Base-by-base conservation (phyloP, 1,140 invertebrate species). In the Drosophila kanapiae region DNA sequence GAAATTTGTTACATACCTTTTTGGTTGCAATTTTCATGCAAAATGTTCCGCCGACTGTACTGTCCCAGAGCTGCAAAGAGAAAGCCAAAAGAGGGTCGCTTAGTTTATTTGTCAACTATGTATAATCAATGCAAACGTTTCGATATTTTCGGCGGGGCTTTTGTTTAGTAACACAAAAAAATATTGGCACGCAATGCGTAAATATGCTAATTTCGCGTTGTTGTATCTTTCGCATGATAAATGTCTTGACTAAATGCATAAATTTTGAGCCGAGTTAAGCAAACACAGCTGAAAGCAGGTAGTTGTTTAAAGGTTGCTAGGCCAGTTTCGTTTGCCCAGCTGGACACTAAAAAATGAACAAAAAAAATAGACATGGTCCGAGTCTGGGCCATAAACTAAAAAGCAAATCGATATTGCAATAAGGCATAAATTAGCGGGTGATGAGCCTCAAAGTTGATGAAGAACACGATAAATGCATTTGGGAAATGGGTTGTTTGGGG, bases 21-120 rank as follows among this genome's bases (percentile, higher is more conserved):
- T 84, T 56, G 59, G 60, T 64, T 82, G 80, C 78, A 90, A 85
- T 85, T 90, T 75, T 85, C 75, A 85, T 84, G 85, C 84, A 69
- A 81, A 84, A 51, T 60, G 38, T 37, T 33, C 53, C 40, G 13
- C 27, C n/a, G 23, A 45, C 23, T 23, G 23, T 16, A 42, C n/a
- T 27, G 27, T 31, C 23, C 48, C 57, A 54, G 23, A 57, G 40
- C 84, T 87, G 84, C 58, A 87, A 86, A 87, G 80, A 78, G 74
- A 78, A 85, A 87, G 77, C 78, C 54, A 72, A 59, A 57, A 49
- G 13, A 42, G 13, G 40, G 18, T 61, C 29, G 38, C 31, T 80
- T 62, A 67, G 78, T 72, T 62, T 75, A 82, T 72, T 79, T 78
- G 76, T 78, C 76, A 78, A 78, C 75, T 43, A 27, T n/a, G 38